Base-by-base conservation (phyloP, 2,888 invertebrate genomes). In the Drosophila siamana region DNA sequence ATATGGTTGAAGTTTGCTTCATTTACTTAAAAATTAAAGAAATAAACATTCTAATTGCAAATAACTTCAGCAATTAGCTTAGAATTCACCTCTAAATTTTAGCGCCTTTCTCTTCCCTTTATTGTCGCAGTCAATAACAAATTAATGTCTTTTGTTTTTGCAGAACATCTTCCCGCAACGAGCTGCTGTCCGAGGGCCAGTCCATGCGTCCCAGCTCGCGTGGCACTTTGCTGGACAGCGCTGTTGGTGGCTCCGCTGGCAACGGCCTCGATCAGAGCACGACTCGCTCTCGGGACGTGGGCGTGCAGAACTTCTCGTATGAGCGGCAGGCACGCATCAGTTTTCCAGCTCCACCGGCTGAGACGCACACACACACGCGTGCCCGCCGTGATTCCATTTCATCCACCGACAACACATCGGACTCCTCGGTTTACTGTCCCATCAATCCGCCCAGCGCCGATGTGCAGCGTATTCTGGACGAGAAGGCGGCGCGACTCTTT, bases 371-470 rank as follows among this genome's bases (percentile, higher is more conserved):
- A 6, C 75, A 72, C 4, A 69, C 78, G 0, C 68, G 84, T 7
- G 81, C 86, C 0, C 87, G 90, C 16, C 87, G 89, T 2, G 89
- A 86, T 24, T 92, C 92, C 0, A 75, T 90, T 2, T 90, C 91
- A 0, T 91, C 91, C 4, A 88, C 90, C 0, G 91, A 90, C 33
- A 92, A 91, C 44, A 92, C 92, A 2, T 92, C 92, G 0, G 92
- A 92, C 64, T 92, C 92, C 1, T 92, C 92, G 0, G 90, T 92
- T 1, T 92, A 92, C 57, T 91, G 92, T 52, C 92, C 92, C 5
- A 90, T 92, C 6, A 91, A 92, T 77, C 89, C 91, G 2, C 91
- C 92, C 5, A 78, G 84, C 16, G 80, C 90, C 8, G 92, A 92
- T 80, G 90, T 92, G 7, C 91, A 92, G 68, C 85, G 90, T 11